These are phyloP conservation scores for Pseudotriccus pelzelni DNA, from an alignment of 2,797 vertebrate genomes.

Conservation along the genomic window DNA sequence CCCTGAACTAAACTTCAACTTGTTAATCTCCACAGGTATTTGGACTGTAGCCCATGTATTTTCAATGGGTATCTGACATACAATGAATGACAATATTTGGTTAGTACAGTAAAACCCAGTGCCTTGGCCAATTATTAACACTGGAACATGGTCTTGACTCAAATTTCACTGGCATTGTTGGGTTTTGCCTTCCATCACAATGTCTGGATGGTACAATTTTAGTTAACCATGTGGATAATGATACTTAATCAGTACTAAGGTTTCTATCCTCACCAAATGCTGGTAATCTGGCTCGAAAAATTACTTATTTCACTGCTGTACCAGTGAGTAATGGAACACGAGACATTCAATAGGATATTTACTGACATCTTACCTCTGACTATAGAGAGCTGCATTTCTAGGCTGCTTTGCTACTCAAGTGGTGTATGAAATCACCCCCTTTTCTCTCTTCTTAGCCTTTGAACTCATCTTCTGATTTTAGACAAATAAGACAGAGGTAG, in stretches of 20 bases:
- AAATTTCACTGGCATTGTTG: background rate
- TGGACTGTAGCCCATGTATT: background rate
- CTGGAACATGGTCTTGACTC: background rate
- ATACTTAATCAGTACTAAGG: background rate
- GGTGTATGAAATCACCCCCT: background rate
- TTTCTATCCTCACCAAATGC: background rate
- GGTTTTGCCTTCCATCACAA: background rate
- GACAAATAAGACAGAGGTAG: background rate
- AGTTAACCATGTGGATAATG: background rate
- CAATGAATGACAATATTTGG: background rate
- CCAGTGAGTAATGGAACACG: background rate
- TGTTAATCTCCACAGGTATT: background rate
- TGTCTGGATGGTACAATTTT: background rate
- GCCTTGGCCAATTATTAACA: background rate
- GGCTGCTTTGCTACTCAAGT: background rate
- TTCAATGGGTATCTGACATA: background rate
- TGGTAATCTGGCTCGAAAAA: background rate
- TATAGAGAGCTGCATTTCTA: background rate
- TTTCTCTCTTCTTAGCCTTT: background rate
- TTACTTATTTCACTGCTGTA: background rate
- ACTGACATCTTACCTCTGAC: background rate
- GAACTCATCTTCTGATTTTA: background rate
- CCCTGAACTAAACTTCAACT: background rate
- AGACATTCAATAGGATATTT: background rate
- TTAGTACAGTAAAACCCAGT: background rate